Evolutionary conservation across 2,797 vertebrate species (phyloP), one percentile per base, ranked within the genome.

Genomic region (Leucoraja ocellata): DNA sequence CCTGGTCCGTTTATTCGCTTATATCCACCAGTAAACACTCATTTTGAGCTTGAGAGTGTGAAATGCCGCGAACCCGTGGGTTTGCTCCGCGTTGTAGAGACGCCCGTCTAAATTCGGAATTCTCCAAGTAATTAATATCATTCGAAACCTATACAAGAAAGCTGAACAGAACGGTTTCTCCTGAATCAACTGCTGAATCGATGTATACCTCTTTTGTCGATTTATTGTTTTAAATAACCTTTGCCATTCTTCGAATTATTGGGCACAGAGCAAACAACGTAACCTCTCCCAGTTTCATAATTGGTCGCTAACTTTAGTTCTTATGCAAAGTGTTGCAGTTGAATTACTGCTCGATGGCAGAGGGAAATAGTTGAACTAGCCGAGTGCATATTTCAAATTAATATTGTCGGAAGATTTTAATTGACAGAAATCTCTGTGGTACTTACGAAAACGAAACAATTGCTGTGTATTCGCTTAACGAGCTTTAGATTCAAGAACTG

Each of bases 1-100:
- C 95, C 94, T 94, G 94, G 93, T 93, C 93, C 94, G 93, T 95
- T 96, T 95, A 95, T 95, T 96, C 94, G 93, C 28, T 65, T 21
- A 94, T 94, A 96, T 95, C 94, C 95, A 90, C 93, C 93, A 94
- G 93, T 94, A 93, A 94, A 94, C 95, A 95, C 73, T 18, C 39
- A 5, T 16, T 76, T 93, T 25, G 80, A 93, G 73, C 68, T 91
- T 32, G 23, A 76, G 39, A 92, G 11, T 76, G 36, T 39, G 39
- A 54, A 39, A 76, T 65, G 25, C 90, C 73, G 71, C 90, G 71
- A 92, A 46, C 76, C 39, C 76, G 90, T 39, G 54, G 36, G 71
- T 76, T 54, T 92, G 23, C 46, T 54, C 71, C n/a, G 68, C 23
- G n/a, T 71, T 23, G 68, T 28, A 76, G 68, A 23, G 68, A 76